Evolutionary conservation across 2,113 vertebrate species (phyloP).

Genomic region (Corythaeola cristata): DNA sequence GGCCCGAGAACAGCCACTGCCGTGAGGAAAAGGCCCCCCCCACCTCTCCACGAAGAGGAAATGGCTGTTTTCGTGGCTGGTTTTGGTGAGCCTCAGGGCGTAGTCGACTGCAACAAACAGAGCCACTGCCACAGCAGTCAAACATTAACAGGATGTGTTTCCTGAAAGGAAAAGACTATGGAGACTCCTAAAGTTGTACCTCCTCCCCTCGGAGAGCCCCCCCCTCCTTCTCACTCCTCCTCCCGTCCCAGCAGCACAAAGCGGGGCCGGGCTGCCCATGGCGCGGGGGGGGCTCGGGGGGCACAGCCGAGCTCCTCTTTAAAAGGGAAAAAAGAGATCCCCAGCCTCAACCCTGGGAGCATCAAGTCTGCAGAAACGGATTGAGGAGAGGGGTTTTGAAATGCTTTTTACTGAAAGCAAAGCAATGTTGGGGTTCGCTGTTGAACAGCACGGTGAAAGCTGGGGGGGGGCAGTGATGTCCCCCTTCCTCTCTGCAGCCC

Average conservation of each 20-base stretch:
- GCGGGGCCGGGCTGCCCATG: neutral
- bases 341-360: neutral
- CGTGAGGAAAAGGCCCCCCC: constrained; percentile 60
- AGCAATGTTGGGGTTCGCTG: neutral
- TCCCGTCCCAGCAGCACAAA: neutral
- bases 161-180: constrained; percentile 89
- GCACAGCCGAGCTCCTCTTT: neutral
- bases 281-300: neutral
- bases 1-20: constrained; percentile 50
- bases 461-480: neutral
- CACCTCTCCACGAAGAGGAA: constrained; percentile 75
- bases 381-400: neutral
- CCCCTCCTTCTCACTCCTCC: neutral
- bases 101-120: constrained; percentile 83
- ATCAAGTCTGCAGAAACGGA: neutral
- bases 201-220: constrained; percentile 28
- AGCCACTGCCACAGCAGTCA: constrained; percentile 73
- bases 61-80: constrained; percentile 79
- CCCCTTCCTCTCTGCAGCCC: neutral
- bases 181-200: constrained; percentile 75
- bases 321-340: neutral
- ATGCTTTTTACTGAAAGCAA: neutral
- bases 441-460: accelerated
- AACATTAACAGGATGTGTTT: constrained; percentile 96
- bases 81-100: constrained; percentile 79